A percentile compares a stretch with the other conserved stretches of the same genome.
Conservation (phyloP, 2,888 invertebrate genomes). For the Melanophora roralis region DNA sequence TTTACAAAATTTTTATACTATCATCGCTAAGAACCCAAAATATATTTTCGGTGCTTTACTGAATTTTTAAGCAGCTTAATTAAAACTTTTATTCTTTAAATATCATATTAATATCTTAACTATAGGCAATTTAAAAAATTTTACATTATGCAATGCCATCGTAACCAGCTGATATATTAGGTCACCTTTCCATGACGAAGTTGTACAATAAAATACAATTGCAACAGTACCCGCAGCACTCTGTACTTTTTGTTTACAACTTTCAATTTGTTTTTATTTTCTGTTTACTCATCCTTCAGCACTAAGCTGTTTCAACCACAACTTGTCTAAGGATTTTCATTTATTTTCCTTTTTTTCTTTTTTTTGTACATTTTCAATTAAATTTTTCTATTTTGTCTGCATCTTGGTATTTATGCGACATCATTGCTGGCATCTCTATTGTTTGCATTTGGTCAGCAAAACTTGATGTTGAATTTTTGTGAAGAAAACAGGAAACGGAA, state of each 20-base stretch:
- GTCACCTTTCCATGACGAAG: slow-evolving; percentile 27
- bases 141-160: slow-evolving; percentile 60
- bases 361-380: slow-evolving; percentile 13
- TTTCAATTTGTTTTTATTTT: background rate
- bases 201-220: slow-evolving; percentile 29
- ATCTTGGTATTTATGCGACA: slow-evolving; percentile 40
- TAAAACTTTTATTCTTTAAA: too few species aligned
- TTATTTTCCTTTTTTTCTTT: background rate
- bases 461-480: slow-evolving; percentile 38
- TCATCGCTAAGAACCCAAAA: too few species aligned
- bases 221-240: slow-evolving; percentile 31
- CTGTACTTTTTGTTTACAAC: too few species aligned
- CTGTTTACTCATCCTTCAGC: slow-evolving; percentile 25
- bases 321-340: slow-evolving; percentile 59
- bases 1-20: too few species aligned
- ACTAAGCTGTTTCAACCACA: slow-evolving; percentile 58
- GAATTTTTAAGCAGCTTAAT: too few species aligned
- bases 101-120: too few species aligned
- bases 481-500: slow-evolving; percentile 60
- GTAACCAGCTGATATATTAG: slow-evolving; percentile 59
- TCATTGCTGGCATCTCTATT: slow-evolving; percentile 40
- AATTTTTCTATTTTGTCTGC: slow-evolving; percentile 35
- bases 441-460: slow-evolving; percentile 54
- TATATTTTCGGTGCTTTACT: too few species aligned
- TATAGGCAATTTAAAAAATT: too few species aligned